phyloP scores from a whole-genome alignment of 2,797 vertebrate species.

The Notamacropus eugenii region DNA sequence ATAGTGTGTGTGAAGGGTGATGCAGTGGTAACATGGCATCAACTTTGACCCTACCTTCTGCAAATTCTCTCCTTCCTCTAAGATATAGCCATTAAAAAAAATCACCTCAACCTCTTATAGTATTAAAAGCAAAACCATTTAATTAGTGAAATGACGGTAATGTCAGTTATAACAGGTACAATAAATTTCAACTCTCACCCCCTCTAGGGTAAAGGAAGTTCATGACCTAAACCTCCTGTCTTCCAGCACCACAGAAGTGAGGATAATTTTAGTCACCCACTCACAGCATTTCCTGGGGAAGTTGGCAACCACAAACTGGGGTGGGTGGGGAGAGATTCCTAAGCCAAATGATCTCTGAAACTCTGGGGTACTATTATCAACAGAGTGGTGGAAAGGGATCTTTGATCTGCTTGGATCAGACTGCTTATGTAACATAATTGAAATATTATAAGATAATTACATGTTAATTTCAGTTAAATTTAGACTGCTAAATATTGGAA shows the following conservation, averaged over 20 bases:
- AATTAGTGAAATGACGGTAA: background rate
- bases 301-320: background rate
- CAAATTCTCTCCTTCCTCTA: background rate
- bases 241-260: background rate
- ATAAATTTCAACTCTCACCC: background rate
- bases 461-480: slow-evolving; percentile 5
- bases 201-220: background rate
- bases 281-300: background rate
- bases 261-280: background rate
- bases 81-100: background rate
- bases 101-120: background rate
- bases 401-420: background rate
- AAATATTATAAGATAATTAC: background rate
- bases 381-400: background rate
- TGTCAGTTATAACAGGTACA: background rate
- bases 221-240: background rate
- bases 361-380: background rate
- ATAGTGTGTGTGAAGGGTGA: background rate
- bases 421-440: background rate
- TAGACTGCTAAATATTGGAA: slow-evolving; percentile 21
- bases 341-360: background rate
- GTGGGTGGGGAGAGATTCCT: background rate
- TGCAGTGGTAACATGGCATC: background rate
- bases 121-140: background rate
- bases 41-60: background rate